Conservation (phyloP, 2,113 vertebrate species). For the Lepisosteus osseus region DNA sequence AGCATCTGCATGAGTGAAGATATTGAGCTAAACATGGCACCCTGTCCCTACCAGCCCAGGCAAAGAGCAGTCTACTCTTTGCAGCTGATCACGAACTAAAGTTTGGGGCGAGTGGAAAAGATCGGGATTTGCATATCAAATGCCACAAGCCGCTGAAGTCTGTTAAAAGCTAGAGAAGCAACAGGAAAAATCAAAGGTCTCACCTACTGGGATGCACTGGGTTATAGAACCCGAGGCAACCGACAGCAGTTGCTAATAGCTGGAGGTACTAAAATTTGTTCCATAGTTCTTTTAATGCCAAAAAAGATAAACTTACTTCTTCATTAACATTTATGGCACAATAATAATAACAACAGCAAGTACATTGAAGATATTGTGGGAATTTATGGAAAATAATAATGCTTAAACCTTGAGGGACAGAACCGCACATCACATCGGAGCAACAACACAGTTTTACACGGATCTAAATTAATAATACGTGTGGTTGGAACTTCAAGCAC, state of each 20-base stretch:
- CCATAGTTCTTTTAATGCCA: neutral
- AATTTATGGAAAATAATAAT: too few relatives aligned
- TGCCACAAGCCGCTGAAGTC: slow-evolving; percentile 47
- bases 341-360: neutral
- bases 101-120: slow-evolving; percentile 48
- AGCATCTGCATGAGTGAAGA: slow-evolving; percentile 59
- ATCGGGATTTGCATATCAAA: slow-evolving; percentile 59
- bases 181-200: slow-evolving; percentile 50
- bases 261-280: neutral
- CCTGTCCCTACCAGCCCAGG: slow-evolving; percentile 40
- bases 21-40: slow-evolving; percentile 59
- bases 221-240: slow-evolving; percentile 33
- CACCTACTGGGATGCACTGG: slow-evolving; percentile 38
- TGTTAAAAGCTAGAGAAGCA: slow-evolving; percentile 41
- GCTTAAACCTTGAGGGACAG: too few relatives aligned
- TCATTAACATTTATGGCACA: neutral
- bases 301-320: neutral
- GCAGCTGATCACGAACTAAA: slow-evolving; percentile 47
- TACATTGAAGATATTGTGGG: too few relatives aligned
- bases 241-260: slow-evolving; percentile 27
- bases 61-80: slow-evolving; percentile 42
- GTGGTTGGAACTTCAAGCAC: too few relatives aligned
- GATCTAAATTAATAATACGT: too few relatives aligned
- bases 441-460: too few relatives aligned
- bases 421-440: too few relatives aligned